Percentiles rank a stretch among this genome's conserved stretches.
Conservation (phyloP, 2,113 vertebrate species). For the Plotosus lineatus region DNA sequence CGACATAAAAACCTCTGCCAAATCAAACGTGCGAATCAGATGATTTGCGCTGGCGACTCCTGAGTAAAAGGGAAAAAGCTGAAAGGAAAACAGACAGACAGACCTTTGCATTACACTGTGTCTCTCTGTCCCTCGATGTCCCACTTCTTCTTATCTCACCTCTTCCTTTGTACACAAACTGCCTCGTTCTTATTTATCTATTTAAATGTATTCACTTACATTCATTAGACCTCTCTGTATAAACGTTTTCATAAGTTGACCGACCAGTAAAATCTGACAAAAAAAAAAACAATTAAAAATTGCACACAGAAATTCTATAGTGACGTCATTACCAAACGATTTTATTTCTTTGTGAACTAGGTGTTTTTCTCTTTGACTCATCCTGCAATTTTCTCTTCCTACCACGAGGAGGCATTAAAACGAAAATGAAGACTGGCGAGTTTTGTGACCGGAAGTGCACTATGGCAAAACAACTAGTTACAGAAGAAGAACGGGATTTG, state of each 20-base stretch:
- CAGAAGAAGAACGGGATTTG: constrained; percentile 19
- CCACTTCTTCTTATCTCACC: no score
- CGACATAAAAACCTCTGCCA: no score
- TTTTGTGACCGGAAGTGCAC: neutral
- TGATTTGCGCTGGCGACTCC: no score
- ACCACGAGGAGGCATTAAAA: neutral
- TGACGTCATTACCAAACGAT: no score
- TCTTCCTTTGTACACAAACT: no score
- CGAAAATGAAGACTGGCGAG: neutral
- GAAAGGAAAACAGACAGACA: no score
- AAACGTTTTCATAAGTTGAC: neutral
- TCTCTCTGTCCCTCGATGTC: no score
- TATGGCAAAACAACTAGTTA: neutral
- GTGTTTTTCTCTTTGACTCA: neutral
- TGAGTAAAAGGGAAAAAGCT: no score
- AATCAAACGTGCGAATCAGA: no score
- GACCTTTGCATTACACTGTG: no score
- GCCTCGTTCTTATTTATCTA: neutral
- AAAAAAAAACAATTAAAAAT: no score
- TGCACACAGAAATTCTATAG: no score
- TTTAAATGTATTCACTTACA: neutral
- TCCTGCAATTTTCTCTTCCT: neutral
- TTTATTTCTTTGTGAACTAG: neutral
- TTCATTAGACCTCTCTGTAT: neutral
- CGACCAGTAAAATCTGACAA: neutral